Evolutionary conservation across 2,113 vertebrate species (phyloP).

Genomic region (Sarotherodon lohbergeri): DNA sequence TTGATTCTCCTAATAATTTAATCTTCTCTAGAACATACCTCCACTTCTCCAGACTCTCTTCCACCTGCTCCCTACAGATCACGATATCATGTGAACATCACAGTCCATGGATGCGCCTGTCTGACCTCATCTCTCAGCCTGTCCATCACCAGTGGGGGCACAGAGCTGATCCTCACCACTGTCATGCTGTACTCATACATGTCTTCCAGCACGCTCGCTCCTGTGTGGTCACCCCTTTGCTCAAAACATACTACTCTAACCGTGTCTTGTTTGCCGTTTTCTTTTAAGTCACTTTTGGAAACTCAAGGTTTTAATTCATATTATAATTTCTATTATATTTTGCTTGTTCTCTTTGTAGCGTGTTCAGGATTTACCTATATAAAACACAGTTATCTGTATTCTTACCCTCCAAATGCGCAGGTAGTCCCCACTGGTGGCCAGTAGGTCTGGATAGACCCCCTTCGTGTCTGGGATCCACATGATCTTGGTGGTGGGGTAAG

Average conservation of each 20-base stretch:
- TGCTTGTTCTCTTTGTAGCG: background rate
- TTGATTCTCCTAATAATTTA: background rate
- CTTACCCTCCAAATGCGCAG: slow-evolving; percentile 93
- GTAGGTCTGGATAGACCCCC: slow-evolving; percentile 93
- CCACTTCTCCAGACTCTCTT: background rate
- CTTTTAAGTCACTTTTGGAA: background rate
- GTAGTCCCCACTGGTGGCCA: slow-evolving; percentile 97
- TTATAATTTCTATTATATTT: background rate
- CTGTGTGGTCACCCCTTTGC: background rate
- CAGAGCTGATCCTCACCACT: background rate
- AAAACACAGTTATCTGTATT: background rate
- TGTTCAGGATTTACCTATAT: background rate
- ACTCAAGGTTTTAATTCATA: fast-evolving
- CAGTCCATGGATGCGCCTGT: background rate
- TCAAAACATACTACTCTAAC: background rate
- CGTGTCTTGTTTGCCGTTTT: background rate
- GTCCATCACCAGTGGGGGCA: background rate
- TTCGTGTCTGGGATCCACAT: slow-evolving; percentile 99
- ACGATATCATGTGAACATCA: background rate
- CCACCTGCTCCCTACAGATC: background rate
- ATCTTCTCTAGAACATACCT: background rate
- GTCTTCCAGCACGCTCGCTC: background rate
- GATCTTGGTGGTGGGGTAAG: slow-evolving; percentile 96
- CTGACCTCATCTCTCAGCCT: background rate
- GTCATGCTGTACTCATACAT: background rate